phyloP scores from a whole-genome alignment of 2,797 vertebrate species.

The Esox masquinongy region DNA sequence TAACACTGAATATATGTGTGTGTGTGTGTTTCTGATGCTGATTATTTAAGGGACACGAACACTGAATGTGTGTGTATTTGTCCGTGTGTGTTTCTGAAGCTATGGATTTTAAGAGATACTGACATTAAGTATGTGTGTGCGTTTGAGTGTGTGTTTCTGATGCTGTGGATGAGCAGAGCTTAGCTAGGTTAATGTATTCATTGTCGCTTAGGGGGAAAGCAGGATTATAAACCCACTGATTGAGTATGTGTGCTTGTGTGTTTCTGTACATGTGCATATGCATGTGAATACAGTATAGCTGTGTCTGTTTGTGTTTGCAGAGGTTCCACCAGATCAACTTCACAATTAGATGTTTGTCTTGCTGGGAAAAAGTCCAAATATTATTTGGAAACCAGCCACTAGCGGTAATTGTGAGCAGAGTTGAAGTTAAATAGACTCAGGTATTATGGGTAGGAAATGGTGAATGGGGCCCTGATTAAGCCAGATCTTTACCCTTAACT shows the following conservation, averaged over 20 bases:
- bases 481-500: too few relatives aligned
- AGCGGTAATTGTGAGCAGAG: too few relatives aligned
- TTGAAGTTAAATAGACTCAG: too few relatives aligned
- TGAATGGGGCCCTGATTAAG: too few relatives aligned
- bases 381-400: too few relatives aligned
- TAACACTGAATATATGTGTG: slow-evolving; percentile 29
- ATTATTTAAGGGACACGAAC: background rate
- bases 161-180: background rate
- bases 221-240: background rate
- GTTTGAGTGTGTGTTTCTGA: background rate
- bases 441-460: too few relatives aligned
- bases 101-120: background rate
- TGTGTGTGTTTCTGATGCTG: background rate
- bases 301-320: too few relatives aligned
- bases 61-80: background rate
- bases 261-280: background rate
- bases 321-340: too few relatives aligned
- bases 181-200: background rate
- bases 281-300: too few relatives aligned
- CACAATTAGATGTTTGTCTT: too few relatives aligned
- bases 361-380: too few relatives aligned
- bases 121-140: background rate
- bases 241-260: slow-evolving; percentile 8
- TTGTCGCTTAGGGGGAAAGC: background rate
- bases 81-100: background rate